Evolutionary conservation across 2,797 vertebrate genomes (phyloP), one percentile per base, ranked within the genome.

Genomic region (Schizopygopsis malacanthus): DNA sequence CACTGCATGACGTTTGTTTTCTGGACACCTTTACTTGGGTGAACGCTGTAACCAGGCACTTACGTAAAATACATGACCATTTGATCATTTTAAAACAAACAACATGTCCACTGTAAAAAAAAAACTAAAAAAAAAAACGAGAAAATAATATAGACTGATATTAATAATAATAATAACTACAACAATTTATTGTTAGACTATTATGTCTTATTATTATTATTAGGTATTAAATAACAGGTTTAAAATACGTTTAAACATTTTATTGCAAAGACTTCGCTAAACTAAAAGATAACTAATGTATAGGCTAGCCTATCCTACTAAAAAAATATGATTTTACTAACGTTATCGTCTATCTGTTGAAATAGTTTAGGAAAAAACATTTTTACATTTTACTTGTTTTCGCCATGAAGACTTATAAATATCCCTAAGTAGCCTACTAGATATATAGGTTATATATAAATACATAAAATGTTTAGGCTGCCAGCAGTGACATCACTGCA

Each of bases 1-100:
- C 92, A 93, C 94, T 94, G 94, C 93, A 92, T 95, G 95, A 95
- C 94, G 94, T 94, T 92, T 92, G 92, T 91, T 91, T 94, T 93
- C 81, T 88, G 84, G 80, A 41, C 80, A 70, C 81, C 54, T 83
- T 78, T 70, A 59, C 50, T 70, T 37, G n/a, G 41, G 41, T 69
- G 70, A 81, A 94, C 90, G 93, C 96, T 93, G 97, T 96, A 95
- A 96, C 96, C 96, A 96, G 97, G 94, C 96, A 96, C 96, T 96
- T 95, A 96, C 96, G 95, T 95, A 96, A 95, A 96, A 96, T 96
- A 95, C 94, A 90, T 84, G 85, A 90, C 93, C 95, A 94, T 61
- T 28, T 39, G 39, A 63, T 39, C 61, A 50, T 84, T 79, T 81
- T 84, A 39, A 85, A 82, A 81, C 63, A 82, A 86, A 45, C 65